These are phyloP conservation scores for Chaetura pelagica DNA, from an alignment of 2,113 vertebrate genomes.

Conservation along the genomic window DNA sequence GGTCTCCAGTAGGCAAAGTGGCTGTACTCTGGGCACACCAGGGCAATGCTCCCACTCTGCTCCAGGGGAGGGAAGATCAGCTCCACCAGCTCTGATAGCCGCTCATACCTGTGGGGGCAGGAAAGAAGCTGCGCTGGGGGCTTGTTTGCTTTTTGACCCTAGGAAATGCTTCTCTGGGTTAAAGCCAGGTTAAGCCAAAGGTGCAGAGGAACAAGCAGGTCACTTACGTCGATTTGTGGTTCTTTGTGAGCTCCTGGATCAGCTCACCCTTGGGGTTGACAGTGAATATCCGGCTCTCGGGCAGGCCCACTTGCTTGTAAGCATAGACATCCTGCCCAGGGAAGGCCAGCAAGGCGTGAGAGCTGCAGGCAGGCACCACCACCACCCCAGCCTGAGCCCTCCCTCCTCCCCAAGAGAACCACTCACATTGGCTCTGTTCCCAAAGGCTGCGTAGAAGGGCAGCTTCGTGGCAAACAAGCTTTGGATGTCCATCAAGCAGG, in stretches of 20 bases:
- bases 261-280: slow-evolving; percentile 94
- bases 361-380: neutral
- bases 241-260: slow-evolving; percentile 86
- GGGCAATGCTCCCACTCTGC: slow-evolving; percentile 36
- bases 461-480: slow-evolving; percentile 81
- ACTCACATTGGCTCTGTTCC: slow-evolving; percentile 89
- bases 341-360: neutral
- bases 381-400: neutral
- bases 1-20: slow-evolving; percentile 84
- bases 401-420: neutral
- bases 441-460: slow-evolving; percentile 93
- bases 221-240: slow-evolving; percentile 89
- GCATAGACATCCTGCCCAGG: slow-evolving; percentile 80
- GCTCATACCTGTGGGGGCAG: slow-evolving; percentile 79
- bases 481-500: slow-evolving; percentile 89
- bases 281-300: slow-evolving; percentile 86
- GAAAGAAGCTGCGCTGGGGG: neutral
- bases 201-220: neutral
- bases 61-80: slow-evolving; percentile 87
- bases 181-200: neutral
- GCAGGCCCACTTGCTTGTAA: slow-evolving; percentile 88
- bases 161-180: neutral
- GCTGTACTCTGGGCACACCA: slow-evolving; percentile 85
- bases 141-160: neutral
- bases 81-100: slow-evolving; percentile 87